Conservation (phyloP, 1,140 invertebrate genomes). For the Zaprionus lachaisei region DNA sequence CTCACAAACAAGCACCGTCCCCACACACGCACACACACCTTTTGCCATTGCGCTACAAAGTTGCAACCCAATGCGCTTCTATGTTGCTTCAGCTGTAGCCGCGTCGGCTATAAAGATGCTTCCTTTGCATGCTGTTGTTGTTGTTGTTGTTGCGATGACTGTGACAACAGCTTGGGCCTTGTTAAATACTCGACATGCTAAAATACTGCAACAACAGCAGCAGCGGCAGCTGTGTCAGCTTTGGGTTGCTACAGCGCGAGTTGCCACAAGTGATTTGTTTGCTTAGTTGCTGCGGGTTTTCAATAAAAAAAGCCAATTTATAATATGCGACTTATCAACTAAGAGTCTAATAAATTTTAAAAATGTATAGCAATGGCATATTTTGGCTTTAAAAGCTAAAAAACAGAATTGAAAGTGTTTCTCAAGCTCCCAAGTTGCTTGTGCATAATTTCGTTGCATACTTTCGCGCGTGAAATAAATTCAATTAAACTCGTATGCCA, state of each 20-base stretch:
- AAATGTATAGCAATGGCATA: neutral
- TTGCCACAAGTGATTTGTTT: neutral
- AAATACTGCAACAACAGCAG: neutral
- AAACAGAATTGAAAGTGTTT: neutral
- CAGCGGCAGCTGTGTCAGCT: slow-evolving; percentile 1
- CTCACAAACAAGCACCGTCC: neutral
- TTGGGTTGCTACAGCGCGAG: neutral
- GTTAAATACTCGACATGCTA: slow-evolving; percentile 19
- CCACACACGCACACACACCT: slow-evolving; percentile 1
- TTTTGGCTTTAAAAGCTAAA: neutral
- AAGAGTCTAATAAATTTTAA: neutral
- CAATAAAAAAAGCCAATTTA: too few species aligned
- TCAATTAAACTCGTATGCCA: neutral
- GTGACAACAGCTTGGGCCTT: slow-evolving; percentile 23
- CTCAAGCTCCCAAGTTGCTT: neutral
- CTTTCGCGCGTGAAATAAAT: neutral
- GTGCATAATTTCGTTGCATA: neutral
- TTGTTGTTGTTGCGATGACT: slow-evolving; percentile 19
- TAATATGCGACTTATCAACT: neutral
- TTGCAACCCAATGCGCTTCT: slow-evolving; percentile 5
- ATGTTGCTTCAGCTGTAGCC: slow-evolving; percentile 44
- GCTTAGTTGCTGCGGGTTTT: neutral
- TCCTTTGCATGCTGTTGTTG: neutral
- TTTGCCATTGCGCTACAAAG: slow-evolving; percentile 7
- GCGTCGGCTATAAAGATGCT: slow-evolving; percentile 53